phyloP scores from a whole-genome alignment of 1,140 invertebrate genomes.

The Carcinoscorpius rotundicauda region DNA sequence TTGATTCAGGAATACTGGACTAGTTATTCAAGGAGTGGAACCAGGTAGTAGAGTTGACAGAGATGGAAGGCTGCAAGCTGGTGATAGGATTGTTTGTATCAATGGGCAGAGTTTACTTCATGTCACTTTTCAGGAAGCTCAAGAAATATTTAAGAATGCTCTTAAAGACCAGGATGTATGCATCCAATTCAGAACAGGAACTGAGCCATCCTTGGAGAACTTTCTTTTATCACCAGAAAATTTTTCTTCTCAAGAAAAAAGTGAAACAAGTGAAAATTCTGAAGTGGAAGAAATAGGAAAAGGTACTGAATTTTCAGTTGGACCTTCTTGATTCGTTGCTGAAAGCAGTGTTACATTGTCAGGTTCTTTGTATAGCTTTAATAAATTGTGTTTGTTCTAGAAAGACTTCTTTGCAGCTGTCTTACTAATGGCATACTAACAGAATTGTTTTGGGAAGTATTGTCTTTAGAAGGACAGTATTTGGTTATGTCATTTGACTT shows the following conservation, averaged over 20 bases:
- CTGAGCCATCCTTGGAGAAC: background rate
- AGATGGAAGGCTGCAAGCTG: conserved; percentile 60
- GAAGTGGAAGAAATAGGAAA: too few species aligned
- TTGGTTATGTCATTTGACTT: too few species aligned
- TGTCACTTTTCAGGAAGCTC: conserved; percentile 55
- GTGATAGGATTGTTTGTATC: conserved; percentile 75
- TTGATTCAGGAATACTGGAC: conserved; percentile 35
- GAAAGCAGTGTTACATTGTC: too few species aligned
- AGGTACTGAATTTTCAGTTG: background rate
- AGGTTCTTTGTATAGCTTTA: too few species aligned
- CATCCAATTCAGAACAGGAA: conserved; percentile 27
- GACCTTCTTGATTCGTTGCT: too few species aligned
- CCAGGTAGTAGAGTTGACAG: conserved; percentile 61
- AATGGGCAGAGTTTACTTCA: conserved; percentile 60
- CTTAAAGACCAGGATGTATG: conserved; percentile 49
- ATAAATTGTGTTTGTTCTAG: too few species aligned
- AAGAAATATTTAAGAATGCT: conserved; percentile 62
- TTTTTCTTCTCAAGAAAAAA: conserved; percentile 13
- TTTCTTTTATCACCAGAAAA: conserved; percentile 5
- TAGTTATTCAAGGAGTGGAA: conserved; percentile 75
- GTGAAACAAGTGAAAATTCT: background rate
- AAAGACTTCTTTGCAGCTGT: too few species aligned
- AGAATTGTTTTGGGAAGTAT: too few species aligned
- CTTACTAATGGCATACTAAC: too few species aligned
- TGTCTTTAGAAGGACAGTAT: too few species aligned